Evolutionary conservation across 2,797 vertebrate species (phyloP).

Genomic region (Myoxocephalus aenaeus): DNA sequence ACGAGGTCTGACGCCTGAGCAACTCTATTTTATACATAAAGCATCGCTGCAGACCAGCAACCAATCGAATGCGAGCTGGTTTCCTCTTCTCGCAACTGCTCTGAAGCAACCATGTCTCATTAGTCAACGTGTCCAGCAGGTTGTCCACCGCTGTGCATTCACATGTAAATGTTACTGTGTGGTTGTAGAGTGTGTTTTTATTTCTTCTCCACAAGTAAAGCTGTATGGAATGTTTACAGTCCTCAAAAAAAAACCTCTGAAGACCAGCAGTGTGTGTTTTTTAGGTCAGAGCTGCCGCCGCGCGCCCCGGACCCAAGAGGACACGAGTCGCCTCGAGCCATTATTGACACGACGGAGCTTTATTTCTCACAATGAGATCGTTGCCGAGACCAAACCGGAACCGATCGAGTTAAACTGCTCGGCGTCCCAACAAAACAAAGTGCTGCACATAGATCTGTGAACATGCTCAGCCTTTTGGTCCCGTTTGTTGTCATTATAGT

Average conservation of each 20-base stretch:
- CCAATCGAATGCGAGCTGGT: background rate
- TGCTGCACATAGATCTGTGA: conserved; percentile 22
- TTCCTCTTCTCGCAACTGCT: background rate
- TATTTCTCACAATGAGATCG: conserved; percentile 68
- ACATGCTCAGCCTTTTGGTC: background rate
- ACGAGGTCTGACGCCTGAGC: background rate
- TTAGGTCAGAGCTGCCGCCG: conserved; percentile 24
- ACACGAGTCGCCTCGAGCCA: conserved; percentile 51
- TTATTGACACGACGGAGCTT: conserved; percentile 64
- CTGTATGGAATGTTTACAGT: conserved; percentile 15
- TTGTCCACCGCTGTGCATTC: conserved; percentile 5
- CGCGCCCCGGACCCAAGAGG: conserved; percentile 27
- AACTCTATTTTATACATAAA: background rate
- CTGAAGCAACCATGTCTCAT: background rate
- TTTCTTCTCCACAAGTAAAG: background rate
- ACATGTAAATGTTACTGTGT: conserved; percentile 3
- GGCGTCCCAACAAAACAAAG: background rate
- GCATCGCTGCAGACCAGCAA: background rate
- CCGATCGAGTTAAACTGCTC: conserved; percentile 22
- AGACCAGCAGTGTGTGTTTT: background rate
- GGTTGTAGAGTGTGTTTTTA: background rate
- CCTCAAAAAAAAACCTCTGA: background rate
- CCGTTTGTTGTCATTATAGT: background rate
- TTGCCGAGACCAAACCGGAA: conserved; percentile 6
- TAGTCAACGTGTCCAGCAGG: background rate